Conservation (phyloP, 2,113 vertebrate species). For the Bos indicus region DNA sequence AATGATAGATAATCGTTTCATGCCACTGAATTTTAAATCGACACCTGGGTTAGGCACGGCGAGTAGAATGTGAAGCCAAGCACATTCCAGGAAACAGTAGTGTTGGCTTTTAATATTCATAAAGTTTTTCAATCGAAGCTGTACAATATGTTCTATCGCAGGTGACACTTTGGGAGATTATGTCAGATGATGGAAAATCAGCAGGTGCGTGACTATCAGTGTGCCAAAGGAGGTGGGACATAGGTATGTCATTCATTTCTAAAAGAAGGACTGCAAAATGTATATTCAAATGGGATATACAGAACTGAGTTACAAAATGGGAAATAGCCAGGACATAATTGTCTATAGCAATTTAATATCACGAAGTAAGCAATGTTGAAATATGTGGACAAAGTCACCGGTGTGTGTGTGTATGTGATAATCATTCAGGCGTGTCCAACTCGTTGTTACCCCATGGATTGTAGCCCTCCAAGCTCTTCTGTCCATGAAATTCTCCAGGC, state of each 20-base stretch:
- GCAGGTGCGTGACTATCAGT: constrained; percentile 19
- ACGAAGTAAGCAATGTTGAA: not conserved
- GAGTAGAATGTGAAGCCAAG: constrained; percentile 32
- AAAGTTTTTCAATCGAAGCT: constrained; percentile 41
- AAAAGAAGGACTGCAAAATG: not conserved
- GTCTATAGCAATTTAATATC: not conserved
- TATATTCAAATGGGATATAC: not conserved
- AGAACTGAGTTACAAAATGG: not conserved
- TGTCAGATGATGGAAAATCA: constrained; percentile 35
- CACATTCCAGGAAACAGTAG: not conserved
- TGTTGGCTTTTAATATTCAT: constrained; percentile 71
- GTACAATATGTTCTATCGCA: constrained; percentile 49
- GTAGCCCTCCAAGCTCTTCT: not conserved
- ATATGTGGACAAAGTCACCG: not conserved
- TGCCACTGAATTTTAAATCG: constrained; percentile 74
- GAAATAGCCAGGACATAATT: not conserved
- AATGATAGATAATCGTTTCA: constrained; percentile 53
- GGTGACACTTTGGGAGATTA: constrained; percentile 60
- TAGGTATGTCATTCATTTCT: not conserved
- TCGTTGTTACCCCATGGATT: not conserved
- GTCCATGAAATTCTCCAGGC: not conserved
- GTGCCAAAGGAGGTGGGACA: not conserved
- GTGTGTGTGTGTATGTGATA: not conserved
- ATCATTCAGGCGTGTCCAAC: not conserved
- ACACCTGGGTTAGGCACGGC: constrained; percentile 56